Evolutionary conservation across 2,797 vertebrate genomes (phyloP).

Genomic region (Alosa sapidissima): DNA sequence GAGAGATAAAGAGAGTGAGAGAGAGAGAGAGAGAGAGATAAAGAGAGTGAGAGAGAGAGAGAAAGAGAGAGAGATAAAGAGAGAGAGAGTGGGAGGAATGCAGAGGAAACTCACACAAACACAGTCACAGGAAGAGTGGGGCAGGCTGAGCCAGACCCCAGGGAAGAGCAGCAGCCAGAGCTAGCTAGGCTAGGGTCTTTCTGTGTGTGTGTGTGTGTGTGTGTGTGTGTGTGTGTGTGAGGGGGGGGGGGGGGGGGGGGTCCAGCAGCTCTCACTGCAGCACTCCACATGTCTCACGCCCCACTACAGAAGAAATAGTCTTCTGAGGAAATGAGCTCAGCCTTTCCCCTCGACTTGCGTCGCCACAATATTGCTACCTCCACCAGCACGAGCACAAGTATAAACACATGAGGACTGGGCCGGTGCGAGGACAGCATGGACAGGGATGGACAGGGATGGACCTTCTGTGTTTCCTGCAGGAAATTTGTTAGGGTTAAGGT

Average conservation of each 20-base stretch:
- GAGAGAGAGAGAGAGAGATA: neutral
- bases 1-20: neutral
- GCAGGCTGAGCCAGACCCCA: constrained; percentile 50
- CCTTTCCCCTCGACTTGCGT: neutral
- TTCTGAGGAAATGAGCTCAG: constrained; percentile 9
- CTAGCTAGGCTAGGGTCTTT: neutral
- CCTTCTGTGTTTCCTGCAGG: too few species aligned
- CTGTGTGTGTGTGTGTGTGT: constrained; percentile 18
- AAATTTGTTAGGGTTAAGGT: too few species aligned
- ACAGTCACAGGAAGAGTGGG: constrained; percentile 65
- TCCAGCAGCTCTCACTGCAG: neutral
- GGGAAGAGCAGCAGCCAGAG: constrained; percentile 13
- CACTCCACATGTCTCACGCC: constrained; percentile 3
- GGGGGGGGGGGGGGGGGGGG: neutral
- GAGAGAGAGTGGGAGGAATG: constrained; percentile 28
- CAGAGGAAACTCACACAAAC: constrained; percentile 65
- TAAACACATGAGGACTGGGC: neutral
- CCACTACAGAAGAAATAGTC: neutral
- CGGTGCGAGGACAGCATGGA: too few species aligned
- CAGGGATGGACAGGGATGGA: too few species aligned
- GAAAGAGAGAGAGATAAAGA: neutral
- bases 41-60: neutral
- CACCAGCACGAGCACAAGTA: neutral
- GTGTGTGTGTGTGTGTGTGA: neutral
- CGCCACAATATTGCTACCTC: neutral